A percentile compares a stretch with the other conserved stretches of the same genome.
phyloP scores from a whole-genome alignment of 2,888 invertebrate species.

The Yponomeuta sedellus region DNA sequence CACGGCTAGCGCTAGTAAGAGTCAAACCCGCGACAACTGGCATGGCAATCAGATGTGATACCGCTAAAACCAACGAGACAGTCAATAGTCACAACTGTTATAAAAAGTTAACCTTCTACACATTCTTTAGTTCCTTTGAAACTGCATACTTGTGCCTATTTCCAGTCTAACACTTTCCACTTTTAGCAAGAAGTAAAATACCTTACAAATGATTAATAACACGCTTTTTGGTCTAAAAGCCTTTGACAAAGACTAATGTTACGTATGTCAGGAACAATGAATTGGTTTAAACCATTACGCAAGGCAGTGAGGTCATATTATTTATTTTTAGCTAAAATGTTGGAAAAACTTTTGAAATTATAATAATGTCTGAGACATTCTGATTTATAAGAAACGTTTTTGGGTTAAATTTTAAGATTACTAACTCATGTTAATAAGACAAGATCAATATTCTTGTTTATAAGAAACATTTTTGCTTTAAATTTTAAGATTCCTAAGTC shows the following conservation, averaged over 20 bases:
- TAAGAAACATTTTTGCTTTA: too few species aligned
- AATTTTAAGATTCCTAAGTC: too few species aligned
- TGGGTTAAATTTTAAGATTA: too few species aligned
- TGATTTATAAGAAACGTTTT: too few species aligned
- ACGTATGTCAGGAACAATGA: not conserved
- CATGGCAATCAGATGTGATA: too few species aligned
- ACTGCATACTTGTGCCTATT: slow-evolving; percentile 4
- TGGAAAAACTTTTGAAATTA: not conserved
- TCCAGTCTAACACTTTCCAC: not conserved
- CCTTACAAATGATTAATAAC: not conserved
- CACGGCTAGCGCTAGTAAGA: too few species aligned
- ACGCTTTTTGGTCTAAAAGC: not conserved
- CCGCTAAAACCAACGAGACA: too few species aligned
- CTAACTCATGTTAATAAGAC: too few species aligned
- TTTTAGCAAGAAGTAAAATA: slow-evolving; percentile 4
- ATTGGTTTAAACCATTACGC: not conserved
- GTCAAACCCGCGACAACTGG: too few species aligned
- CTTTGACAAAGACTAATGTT: not conserved
- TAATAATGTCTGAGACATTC: too few species aligned
- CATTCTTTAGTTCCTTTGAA: not conserved
- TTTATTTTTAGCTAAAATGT: not conserved
- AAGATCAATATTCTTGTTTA: too few species aligned
- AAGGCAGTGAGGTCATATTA: not conserved
- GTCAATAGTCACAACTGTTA: too few species aligned
- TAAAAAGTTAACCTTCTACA: not conserved